phyloP scores from a whole-genome alignment of 2,888 invertebrate genomes.

The Calameuta filiformis region DNA sequence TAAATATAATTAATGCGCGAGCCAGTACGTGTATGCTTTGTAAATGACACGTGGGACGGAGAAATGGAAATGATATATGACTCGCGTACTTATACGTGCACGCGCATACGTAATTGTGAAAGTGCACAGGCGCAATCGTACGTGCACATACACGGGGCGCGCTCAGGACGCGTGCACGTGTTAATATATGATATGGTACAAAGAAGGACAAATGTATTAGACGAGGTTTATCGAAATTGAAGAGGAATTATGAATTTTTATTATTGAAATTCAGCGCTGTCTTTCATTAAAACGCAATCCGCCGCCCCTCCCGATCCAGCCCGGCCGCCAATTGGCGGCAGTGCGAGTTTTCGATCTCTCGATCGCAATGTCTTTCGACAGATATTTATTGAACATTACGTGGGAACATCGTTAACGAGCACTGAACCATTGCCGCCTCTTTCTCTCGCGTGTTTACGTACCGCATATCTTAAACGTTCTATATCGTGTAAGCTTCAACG shows the following conservation, averaged over 20 bases:
- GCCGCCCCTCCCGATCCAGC: neutral
- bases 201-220: constrained; percentile 63
- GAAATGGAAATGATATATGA: neutral
- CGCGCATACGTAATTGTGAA: constrained; percentile 22
- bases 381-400: neutral
- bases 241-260: constrained; percentile 64
- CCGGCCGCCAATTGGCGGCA: accelerated
- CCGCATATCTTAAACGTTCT: neutral
- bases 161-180: constrained; percentile 40
- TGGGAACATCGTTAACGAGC: neutral
- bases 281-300: neutral
- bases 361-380: neutral
- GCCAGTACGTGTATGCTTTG: neutral
- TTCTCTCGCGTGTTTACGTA: constrained; percentile 22
- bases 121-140: constrained; percentile 13
- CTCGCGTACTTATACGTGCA: constrained; percentile 12
- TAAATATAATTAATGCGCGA: constrained; percentile 10
- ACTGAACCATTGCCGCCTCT: neutral
- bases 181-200: constrained; percentile 59
- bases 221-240: constrained; percentile 60
- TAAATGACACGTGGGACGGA: neutral
- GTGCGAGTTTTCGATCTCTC: neutral
- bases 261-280: constrained; percentile 44
- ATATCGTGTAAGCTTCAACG: too few species aligned
- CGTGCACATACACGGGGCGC: constrained; percentile 23